Percentiles rank a stretch among this genome's conserved stretches.
phyloP scores from a whole-genome alignment of 2,797 vertebrate species.

The Sebastes hubbsi region DNA sequence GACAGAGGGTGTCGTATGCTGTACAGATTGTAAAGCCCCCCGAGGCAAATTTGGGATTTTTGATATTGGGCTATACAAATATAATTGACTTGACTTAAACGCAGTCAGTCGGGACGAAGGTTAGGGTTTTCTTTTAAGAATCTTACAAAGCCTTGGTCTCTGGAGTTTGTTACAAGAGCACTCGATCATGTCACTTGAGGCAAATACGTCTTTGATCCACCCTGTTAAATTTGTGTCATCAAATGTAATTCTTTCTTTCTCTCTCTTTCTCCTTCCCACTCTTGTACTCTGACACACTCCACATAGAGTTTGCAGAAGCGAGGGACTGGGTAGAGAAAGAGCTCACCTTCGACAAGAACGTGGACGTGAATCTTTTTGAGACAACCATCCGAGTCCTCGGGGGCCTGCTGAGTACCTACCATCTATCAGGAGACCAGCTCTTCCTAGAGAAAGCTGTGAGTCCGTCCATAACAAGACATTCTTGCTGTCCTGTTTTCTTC shows the following conservation, averaged over 20 bases:
- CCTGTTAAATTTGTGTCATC: background rate
- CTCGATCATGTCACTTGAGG: background rate
- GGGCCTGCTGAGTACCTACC: constrained; percentile 92
- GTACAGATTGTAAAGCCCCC: too few species aligned
- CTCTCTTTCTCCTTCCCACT: background rate
- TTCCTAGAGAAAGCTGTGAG: constrained; percentile 96
- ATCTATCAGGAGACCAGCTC: constrained; percentile 89
- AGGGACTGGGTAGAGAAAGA: constrained; percentile 88
- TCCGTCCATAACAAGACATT: background rate
- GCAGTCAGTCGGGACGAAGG: background rate
- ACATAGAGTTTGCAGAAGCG: constrained; percentile 92
- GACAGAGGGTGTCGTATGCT: too few species aligned
- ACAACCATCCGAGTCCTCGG: constrained; percentile 96
- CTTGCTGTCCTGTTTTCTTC: background rate
- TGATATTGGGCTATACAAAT: too few species aligned
- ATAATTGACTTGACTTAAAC: too few species aligned
- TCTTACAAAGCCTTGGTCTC: background rate
- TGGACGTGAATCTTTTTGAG: constrained; percentile 98
- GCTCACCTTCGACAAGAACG: constrained; percentile 89
- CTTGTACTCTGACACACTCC: background rate
- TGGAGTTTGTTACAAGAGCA: background rate
- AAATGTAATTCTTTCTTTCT: background rate
- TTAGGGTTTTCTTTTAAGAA: background rate
- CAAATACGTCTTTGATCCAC: background rate
- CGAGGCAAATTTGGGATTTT: too few species aligned